Base-by-base conservation (phyloP, 1,140 invertebrate genomes). In the Rhopalosiphum padi region DNA sequence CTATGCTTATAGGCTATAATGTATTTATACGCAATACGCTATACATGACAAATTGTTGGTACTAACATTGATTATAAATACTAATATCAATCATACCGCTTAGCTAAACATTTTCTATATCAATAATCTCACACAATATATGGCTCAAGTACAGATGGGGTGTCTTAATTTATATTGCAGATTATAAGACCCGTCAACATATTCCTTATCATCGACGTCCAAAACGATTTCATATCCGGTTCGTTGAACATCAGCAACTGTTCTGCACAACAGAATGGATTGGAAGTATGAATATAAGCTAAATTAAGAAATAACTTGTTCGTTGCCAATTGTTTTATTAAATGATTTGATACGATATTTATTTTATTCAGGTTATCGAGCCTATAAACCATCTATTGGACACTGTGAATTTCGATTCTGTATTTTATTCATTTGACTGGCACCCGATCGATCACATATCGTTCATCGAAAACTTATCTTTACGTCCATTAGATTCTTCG, bases 401-500 rank as follows among this genome's bases (percentile, higher is more conserved):
- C 68, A 97, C 96, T 0, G 97, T 98, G 37, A 96, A 97, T 91
- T 99, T 99, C 95, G 97, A 99, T 95, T 96, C 97, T 4, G 97
- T 99, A n/a, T 98, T 99, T 95, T 99, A 99, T 95, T 98, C 98
- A 1, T 96, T 98, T 92, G 99, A 99, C 96, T 99, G 99, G 99
- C 99, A 99, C 96, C 99, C 99, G 1, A 96, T 97, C 55, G 97
- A 99, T 96, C 99, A 99, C 95, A 97, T 99, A 43, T 99, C 98
- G 30, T 99, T 99, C 95, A 97, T 99, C 94, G 99, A 99, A 95
- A 99, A 99, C 96, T 96, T 99, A 83, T 96, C 96, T 89, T 96
- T 96, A 94, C 95, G 97, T 43, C 96, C 97, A 94, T 95, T 98
- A 83, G 96, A 98, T 95, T 95, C 96, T 92, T 96, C 96, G 15